These are phyloP conservation scores for Neodiprion virginianus DNA, from an alignment of 1,140 invertebrate genomes.

Conservation along the genomic window DNA sequence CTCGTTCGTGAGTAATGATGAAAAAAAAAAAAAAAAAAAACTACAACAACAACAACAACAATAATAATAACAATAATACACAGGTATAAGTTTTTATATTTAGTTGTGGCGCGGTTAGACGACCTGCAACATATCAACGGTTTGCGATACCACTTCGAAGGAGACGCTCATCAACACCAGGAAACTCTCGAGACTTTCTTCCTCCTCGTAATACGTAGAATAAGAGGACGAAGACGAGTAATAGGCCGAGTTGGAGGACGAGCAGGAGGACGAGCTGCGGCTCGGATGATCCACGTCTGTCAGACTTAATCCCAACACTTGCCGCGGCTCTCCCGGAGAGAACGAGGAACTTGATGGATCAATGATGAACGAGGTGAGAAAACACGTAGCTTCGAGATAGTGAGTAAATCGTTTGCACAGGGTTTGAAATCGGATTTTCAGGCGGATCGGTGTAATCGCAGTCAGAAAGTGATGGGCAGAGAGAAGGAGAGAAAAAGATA, in stretches of 20 bases:
- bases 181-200: conserved; percentile 47
- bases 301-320: background rate
- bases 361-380: conserved; percentile 50
- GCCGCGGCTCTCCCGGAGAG: conserved; percentile 36
- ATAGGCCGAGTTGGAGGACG: background rate
- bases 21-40: conserved; percentile 1
- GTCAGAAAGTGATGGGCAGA: no score
- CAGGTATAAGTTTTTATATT: no score
- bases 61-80: no score
- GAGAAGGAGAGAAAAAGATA: no score
- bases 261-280: background rate
- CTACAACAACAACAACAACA: background rate
- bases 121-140: conserved; percentile 61
- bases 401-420: no score
- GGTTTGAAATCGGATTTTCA: no score
- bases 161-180: conserved; percentile 63
- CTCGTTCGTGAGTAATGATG: background rate
- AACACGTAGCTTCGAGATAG: background rate
- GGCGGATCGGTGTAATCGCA: no score
- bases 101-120: no score
- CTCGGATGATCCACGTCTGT: background rate
- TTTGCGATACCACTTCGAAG: conserved; percentile 60
- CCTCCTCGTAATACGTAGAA: conserved; percentile 9
- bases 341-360: conserved; percentile 60
- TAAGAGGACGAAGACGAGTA: background rate